A percentile compares a stretch with the other conserved stretches of the same genome.
These are phyloP conservation scores for Brachionus asplanchnoidis DNA, from an alignment of 1,140 invertebrate species.

Conservation along the genomic window DNA sequence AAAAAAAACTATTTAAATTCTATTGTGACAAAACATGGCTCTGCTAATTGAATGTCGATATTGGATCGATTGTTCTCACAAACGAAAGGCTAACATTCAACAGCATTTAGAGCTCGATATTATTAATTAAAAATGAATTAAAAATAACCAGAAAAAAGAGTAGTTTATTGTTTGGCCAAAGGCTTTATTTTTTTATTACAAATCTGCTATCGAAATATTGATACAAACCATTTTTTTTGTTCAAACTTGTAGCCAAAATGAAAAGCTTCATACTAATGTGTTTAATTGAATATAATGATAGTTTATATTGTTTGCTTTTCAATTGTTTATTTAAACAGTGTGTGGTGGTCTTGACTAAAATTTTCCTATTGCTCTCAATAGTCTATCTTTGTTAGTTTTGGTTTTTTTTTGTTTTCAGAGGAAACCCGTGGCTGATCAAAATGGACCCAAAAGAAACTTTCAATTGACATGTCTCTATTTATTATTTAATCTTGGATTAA, in stretches of 20 bases:
- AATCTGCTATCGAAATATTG: conserved; percentile 1
- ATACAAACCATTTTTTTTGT: background rate
- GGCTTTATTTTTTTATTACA: background rate
- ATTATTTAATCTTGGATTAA: too few species aligned
- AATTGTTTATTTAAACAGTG: background rate
- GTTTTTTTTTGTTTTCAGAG: background rate
- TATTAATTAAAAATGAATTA: conserved; percentile 7
- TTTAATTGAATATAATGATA: conserved; percentile 6
- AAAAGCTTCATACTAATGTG: background rate
- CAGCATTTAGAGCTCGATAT: background rate
- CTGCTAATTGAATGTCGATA: background rate
- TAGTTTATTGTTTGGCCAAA: background rate
- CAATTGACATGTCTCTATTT: too few species aligned
- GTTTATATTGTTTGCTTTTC: background rate
- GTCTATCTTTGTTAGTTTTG: background rate
- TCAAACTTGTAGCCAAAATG: background rate
- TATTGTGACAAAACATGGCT: background rate
- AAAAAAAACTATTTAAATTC: background rate
- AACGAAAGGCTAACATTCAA: background rate
- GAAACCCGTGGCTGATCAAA: too few species aligned
- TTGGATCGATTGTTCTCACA: background rate
- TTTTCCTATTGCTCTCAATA: background rate
- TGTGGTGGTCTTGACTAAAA: background rate
- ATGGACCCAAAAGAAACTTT: too few species aligned
- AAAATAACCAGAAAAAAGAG: background rate